phyloP scores from a whole-genome alignment of 2,888 invertebrate species.

The Nymphalis urticae region DNA sequence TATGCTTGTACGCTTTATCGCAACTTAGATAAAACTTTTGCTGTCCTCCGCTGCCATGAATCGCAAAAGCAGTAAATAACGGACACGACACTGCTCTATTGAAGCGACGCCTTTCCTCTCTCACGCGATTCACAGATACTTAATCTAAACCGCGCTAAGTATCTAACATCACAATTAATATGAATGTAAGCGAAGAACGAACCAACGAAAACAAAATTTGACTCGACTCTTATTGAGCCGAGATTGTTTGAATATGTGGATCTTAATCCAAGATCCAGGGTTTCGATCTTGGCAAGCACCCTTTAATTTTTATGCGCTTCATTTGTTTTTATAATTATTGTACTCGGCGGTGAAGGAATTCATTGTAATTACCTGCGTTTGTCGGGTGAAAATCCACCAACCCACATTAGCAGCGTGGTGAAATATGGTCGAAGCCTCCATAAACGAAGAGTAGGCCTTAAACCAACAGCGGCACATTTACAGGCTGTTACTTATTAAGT shows the following conservation, averaged over 20 bases:
- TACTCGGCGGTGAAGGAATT: too few species aligned
- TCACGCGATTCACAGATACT: slow-evolving; percentile 42
- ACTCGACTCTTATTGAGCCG: slow-evolving; percentile 21
- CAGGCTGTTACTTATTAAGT: slow-evolving; percentile 15
- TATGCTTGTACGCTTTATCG: slow-evolving; percentile 13
- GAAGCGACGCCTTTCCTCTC: slow-evolving; percentile 33
- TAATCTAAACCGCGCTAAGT: slow-evolving; percentile 37
- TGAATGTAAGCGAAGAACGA: slow-evolving; percentile 24
- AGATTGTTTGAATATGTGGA: too few species aligned
- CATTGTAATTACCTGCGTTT: too few species aligned
- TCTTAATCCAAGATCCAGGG: too few species aligned
- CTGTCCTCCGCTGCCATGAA: slow-evolving; percentile 27
- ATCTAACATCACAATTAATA: slow-evolving; percentile 37
- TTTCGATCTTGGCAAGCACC: too few species aligned
- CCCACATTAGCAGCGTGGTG: too few species aligned
- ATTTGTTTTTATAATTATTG: too few species aligned
- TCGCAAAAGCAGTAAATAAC: slow-evolving; percentile 34
- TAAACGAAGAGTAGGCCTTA: too few species aligned
- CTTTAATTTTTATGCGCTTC: too few species aligned
- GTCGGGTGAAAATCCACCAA: too few species aligned
- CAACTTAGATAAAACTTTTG: slow-evolving; percentile 25
- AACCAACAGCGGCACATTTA: too few species aligned
- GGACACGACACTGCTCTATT: slow-evolving; percentile 28
- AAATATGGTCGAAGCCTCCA: too few species aligned
- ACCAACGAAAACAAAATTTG: slow-evolving; percentile 25